phyloP scores from a whole-genome alignment of 2,888 invertebrate species.

The Crocallis elinguaria region DNA sequence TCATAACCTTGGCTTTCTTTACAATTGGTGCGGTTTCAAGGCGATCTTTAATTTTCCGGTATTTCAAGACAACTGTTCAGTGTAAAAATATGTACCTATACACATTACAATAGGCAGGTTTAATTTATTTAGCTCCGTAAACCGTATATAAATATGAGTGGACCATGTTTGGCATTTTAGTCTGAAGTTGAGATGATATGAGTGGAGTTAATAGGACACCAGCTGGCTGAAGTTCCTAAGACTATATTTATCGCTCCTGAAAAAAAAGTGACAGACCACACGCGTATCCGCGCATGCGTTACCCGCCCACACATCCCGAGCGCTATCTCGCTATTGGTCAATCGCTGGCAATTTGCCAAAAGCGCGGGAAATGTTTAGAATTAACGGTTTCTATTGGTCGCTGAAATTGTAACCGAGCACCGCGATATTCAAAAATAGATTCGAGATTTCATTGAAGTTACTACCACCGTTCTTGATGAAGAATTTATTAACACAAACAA shows the following conservation, averaged over 20 bases:
- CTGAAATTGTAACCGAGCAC: constrained; percentile 78
- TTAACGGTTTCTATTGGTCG: constrained; percentile 67
- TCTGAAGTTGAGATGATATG: not conserved
- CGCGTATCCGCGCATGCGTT: constrained; percentile 58
- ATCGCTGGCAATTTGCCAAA: constrained; percentile 75
- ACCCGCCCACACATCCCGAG: constrained; percentile 64
- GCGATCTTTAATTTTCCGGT: constrained; percentile 53
- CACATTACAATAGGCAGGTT: not conserved
- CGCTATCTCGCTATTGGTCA: constrained; percentile 69
- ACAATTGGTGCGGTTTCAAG: constrained; percentile 48
- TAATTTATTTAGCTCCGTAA: not conserved
- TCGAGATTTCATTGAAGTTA: constrained; percentile 58
- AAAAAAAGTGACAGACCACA: constrained; percentile 53
- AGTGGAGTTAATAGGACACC: constrained; percentile 30
- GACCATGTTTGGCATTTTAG: not conserved
- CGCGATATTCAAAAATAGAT: constrained; percentile 84
- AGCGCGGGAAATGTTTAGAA: constrained; percentile 72
- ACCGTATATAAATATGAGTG: not conserved
- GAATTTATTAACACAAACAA: constrained; percentile 11
- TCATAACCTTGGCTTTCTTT: constrained; percentile 57
- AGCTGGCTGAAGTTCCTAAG: constrained; percentile 43
- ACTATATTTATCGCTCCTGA: constrained; percentile 56
- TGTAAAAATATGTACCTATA: constrained; percentile 15
- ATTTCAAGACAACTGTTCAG: constrained; percentile 45
- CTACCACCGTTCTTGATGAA: constrained; percentile 3